These are phyloP conservation scores for Theodoxus fluviatilis DNA, from an alignment of 2,888 invertebrate species.

Conservation along the genomic window DNA sequence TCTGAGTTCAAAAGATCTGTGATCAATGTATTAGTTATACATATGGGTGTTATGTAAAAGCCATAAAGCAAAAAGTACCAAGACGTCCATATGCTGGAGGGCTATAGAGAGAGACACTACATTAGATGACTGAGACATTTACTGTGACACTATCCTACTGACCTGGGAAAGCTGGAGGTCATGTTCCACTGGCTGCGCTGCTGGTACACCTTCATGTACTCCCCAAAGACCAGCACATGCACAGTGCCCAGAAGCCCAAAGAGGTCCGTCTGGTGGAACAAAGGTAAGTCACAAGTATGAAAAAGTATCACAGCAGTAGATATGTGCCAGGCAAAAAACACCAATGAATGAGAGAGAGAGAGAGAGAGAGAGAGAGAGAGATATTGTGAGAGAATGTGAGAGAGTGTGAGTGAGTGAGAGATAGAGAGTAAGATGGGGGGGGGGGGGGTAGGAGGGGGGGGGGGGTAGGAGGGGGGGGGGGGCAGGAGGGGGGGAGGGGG, in stretches of 20 bases:
- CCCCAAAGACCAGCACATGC: constrained; percentile 85
- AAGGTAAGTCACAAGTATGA: constrained; percentile 17
- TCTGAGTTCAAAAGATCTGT: no score
- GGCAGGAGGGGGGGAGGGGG: no score
- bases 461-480: no score
- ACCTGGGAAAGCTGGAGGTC: constrained; percentile 49
- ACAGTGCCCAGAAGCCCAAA: constrained; percentile 88
- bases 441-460: no score
- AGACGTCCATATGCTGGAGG: no score
- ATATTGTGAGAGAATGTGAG: background rate
- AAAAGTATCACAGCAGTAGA: background rate
- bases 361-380: background rate
- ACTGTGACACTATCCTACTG: background rate
- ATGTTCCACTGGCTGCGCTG: constrained; percentile 46
- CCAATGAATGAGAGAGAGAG: no score
- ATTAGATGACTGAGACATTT: background rate
- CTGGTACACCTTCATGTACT: constrained; percentile 83
- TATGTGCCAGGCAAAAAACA: background rate
- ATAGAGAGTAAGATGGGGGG: no score
- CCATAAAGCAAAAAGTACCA: no score
- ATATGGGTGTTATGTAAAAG: no score
- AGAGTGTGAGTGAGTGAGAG: no score
- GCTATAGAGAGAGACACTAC: background rate
- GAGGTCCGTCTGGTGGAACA: constrained; percentile 77
- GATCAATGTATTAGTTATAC: no score